phyloP scores from a whole-genome alignment of 2,888 invertebrate species.

The Drosophila kanekoi region DNA sequence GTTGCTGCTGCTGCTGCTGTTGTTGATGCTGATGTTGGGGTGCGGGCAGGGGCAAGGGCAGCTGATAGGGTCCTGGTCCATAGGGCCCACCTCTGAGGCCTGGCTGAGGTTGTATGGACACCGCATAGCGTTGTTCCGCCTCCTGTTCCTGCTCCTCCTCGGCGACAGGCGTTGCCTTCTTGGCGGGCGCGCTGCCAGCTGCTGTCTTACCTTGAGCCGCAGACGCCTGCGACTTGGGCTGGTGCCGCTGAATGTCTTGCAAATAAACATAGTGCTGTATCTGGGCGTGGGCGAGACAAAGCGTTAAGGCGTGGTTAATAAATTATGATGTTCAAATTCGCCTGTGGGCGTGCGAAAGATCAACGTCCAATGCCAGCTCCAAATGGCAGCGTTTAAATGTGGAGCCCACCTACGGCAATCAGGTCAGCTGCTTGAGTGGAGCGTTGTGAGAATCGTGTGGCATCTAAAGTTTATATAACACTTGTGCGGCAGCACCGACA shows the following conservation, averaged over 20 bases:
- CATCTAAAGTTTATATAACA: slow-evolving; percentile 76
- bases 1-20: slow-evolving; percentile 50
- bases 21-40: slow-evolving; percentile 66
- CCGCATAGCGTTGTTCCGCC: slow-evolving; percentile 80
- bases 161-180: slow-evolving; percentile 60
- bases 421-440: slow-evolving; percentile 34
- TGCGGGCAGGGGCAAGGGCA: slow-evolving; percentile 63
- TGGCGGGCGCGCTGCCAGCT: slow-evolving; percentile 27
- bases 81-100: slow-evolving; percentile 53
- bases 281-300: slow-evolving; percentile 59
- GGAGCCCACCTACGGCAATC: slow-evolving; percentile 36
- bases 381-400: slow-evolving; percentile 63
- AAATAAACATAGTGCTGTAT: slow-evolving; percentile 84
- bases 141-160: slow-evolving; percentile 76
- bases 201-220: slow-evolving; percentile 67
- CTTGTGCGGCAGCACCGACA: slow-evolving; percentile 50
- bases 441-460: slow-evolving; percentile 73
- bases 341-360: slow-evolving; percentile 56
- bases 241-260: slow-evolving; percentile 82
- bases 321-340: slow-evolving; percentile 36
- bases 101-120: slow-evolving; percentile 76
- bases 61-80: slow-evolving; percentile 56
- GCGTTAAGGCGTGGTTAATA: slow-evolving; percentile 40
- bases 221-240: slow-evolving; percentile 71
- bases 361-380: slow-evolving; percentile 69